Percentiles rank a stretch among this genome's conserved stretches.
Conservation (phyloP, 2,113 vertebrate species). For the Vombatus ursinus region DNA sequence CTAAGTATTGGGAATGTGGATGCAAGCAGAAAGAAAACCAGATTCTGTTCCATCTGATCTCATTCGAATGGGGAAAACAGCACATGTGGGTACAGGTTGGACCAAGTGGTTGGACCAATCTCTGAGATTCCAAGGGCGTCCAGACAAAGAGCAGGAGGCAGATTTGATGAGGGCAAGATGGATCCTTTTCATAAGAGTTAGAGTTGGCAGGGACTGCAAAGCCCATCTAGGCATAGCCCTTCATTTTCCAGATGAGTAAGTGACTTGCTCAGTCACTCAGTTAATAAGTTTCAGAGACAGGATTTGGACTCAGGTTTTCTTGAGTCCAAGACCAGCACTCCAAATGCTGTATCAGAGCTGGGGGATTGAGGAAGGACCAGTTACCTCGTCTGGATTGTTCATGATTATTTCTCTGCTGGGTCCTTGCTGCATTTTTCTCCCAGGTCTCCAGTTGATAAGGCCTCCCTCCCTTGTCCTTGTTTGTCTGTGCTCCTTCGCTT, state of each 20-base stretch:
- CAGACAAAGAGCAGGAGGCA: background rate
- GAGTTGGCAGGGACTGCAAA: background rate
- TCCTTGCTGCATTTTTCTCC: background rate
- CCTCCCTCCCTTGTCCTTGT: background rate
- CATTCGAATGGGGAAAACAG: background rate
- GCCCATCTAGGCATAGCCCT: background rate
- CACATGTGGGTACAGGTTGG: background rate
- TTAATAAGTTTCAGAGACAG: background rate
- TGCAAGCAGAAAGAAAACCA: background rate
- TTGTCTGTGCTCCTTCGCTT: background rate
- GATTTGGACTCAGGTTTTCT: background rate
- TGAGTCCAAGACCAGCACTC: background rate
- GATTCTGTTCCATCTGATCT: background rate
- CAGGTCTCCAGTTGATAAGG: background rate
- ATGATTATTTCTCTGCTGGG: accelerated
- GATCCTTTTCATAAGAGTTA: background rate
- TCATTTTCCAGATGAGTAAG: background rate
- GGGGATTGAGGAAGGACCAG: background rate
- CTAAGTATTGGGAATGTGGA: background rate
- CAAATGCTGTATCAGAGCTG: background rate
- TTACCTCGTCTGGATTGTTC: background rate
- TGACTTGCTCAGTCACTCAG: background rate
- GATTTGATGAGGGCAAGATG: background rate
- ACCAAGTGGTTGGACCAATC: background rate
- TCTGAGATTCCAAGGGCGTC: background rate